phyloP scores from a whole-genome alignment of 2,797 vertebrate genomes.

The Miichthys miiuy region DNA sequence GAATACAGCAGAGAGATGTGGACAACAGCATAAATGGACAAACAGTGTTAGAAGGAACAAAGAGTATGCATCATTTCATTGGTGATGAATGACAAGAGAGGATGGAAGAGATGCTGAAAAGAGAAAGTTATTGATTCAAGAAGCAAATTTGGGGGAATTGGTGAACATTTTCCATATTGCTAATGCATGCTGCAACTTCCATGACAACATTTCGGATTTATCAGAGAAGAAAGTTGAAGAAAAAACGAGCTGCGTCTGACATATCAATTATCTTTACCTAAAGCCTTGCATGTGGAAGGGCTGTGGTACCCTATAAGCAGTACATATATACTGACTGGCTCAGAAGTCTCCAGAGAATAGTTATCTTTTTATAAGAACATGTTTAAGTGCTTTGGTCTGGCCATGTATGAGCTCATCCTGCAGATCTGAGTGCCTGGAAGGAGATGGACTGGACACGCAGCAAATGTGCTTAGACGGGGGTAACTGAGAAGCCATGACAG shows the following conservation, averaged over 20 bases:
- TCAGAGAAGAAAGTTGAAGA: constrained; percentile 9
- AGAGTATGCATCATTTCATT: not conserved
- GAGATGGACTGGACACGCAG: constrained; percentile 34
- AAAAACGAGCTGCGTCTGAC: constrained; percentile 33
- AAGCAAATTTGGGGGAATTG: not conserved
- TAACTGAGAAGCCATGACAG: constrained; percentile 33
- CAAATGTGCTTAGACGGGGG: constrained; percentile 24
- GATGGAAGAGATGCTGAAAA: not conserved
- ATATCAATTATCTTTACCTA: constrained; percentile 22
- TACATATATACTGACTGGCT: constrained; percentile 44
- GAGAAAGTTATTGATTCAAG: not conserved
- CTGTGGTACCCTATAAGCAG: constrained; percentile 22
- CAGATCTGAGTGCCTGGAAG: constrained; percentile 41
- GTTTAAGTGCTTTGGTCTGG: constrained; percentile 64
- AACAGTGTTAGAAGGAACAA: not conserved
- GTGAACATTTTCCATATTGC: not conserved
- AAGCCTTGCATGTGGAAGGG: constrained; percentile 28
- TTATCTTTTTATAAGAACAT: constrained; percentile 73
- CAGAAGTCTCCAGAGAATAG: constrained; percentile 33
- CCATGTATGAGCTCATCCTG: constrained; percentile 71
- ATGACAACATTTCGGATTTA: constrained; percentile 11
- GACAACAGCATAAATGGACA: too few species aligned
- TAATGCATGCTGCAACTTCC: not conserved
- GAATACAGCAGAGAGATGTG: not conserved
- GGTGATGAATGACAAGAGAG: not conserved